phyloP scores from a whole-genome alignment of 2,888 invertebrate genomes.

The Periphyllus acericola region DNA sequence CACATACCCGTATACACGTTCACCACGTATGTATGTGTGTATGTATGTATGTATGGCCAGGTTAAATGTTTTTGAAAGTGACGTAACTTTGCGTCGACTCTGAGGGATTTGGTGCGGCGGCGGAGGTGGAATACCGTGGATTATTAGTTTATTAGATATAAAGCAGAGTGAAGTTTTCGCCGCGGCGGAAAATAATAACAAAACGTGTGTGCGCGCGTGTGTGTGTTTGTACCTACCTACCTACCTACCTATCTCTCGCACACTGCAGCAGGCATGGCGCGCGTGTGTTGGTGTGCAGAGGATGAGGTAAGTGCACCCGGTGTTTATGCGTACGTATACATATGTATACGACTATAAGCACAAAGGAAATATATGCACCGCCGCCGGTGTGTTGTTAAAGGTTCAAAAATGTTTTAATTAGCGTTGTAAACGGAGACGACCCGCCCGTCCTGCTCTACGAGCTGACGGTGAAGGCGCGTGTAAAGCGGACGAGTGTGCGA shows the following conservation, averaged over 20 bases:
- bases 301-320: not conserved
- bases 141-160: constrained; percentile 57
- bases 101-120: not conserved
- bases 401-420: constrained; percentile 60
- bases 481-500: not conserved
- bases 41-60: not conserved
- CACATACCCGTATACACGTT: no score
- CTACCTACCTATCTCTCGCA: not conserved
- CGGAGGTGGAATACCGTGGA: not conserved
- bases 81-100: constrained; percentile 10
- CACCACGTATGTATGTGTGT: not conserved
- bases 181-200: constrained; percentile 43
- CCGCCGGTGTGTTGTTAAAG: constrained; percentile 42
- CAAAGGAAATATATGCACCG: constrained; percentile 35
- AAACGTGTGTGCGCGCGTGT: not conserved
- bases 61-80: constrained; percentile 24
- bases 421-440: constrained; percentile 27
- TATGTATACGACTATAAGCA: not conserved
- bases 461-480: not conserved
- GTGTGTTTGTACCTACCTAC: not conserved
- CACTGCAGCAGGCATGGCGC: not conserved
- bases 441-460: not conserved
- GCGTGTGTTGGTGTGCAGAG: not conserved
- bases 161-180: constrained; percentile 36
- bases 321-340: not conserved